These are phyloP conservation scores for Aleadryas rufinucha DNA, from an alignment of 2,113 vertebrate genomes.

Conservation along the genomic window DNA sequence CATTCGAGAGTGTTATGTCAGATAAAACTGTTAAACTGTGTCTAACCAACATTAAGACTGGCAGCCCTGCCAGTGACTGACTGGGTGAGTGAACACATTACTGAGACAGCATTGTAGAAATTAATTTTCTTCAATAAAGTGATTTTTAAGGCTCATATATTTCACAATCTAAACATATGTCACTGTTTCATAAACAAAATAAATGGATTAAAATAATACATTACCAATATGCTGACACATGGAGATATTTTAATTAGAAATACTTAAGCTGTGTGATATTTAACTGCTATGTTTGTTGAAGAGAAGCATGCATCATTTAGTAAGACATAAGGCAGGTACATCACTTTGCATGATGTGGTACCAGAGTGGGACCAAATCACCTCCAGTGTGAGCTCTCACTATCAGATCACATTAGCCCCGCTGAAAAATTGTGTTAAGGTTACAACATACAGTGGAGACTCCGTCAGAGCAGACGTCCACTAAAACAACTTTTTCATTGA, in stretches of 20 bases:
- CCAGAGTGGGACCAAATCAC: conserved; percentile 59
- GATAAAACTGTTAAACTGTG: conserved; percentile 82
- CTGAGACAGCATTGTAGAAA: conserved; percentile 88
- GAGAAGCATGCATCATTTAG: conserved; percentile 75
- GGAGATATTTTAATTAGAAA: conserved; percentile 93
- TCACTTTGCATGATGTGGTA: conserved; percentile 61
- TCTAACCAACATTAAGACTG: conserved; percentile 91
- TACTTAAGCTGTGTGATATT: conserved; percentile 78
- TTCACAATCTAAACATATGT: conserved; percentile 93
- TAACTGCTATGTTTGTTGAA: conserved; percentile 79
- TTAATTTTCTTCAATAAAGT: conserved; percentile 97
- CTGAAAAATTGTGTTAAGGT: conserved; percentile 52
- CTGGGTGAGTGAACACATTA: conserved; percentile 91
- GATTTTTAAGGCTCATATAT: conserved; percentile 97
- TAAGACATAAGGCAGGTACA: conserved; percentile 76
- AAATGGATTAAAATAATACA: conserved; percentile 97
- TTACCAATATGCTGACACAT: conserved; percentile 90
- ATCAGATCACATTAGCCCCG: conserved; percentile 34
- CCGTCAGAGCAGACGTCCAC: neutral
- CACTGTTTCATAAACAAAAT: conserved; percentile 88
- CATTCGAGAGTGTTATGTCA: conserved; percentile 81
- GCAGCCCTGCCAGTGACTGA: conserved; percentile 80
- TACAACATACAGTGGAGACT: neutral
- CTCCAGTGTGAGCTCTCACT: conserved; percentile 47
- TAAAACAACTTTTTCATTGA: conserved; percentile 44